phyloP scores from a whole-genome alignment of 2,888 invertebrate genomes.

The Campoplex capitator region DNA sequence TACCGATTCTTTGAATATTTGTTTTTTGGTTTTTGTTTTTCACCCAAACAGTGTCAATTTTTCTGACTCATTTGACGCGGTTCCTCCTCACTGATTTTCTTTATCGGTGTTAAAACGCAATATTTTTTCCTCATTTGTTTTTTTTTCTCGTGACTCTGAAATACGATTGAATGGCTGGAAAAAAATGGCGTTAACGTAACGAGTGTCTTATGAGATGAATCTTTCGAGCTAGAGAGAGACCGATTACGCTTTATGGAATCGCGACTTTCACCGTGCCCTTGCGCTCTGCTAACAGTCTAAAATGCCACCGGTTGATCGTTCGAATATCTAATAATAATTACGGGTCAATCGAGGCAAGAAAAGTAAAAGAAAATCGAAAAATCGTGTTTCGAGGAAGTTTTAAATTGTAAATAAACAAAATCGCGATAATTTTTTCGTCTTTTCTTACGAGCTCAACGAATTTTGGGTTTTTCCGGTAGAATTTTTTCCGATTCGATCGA shows the following conservation, averaged over 20 bases:
- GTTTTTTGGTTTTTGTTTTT: background rate
- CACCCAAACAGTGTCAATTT: background rate
- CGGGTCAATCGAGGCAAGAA: background rate
- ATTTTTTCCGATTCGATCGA: background rate
- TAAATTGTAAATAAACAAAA: too few species aligned
- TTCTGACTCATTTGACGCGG: background rate
- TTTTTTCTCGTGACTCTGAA: background rate
- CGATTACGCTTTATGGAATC: constrained; percentile 33
- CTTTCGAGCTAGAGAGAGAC: constrained; percentile 2
- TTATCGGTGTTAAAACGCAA: background rate
- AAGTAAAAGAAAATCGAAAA: background rate
- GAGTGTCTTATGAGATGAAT: constrained; percentile 19
- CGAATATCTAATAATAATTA: constrained; percentile 23
- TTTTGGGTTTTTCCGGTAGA: too few species aligned
- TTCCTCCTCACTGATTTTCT: background rate
- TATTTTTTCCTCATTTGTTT: background rate
- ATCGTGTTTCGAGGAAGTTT: too few species aligned
- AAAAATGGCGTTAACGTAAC: background rate
- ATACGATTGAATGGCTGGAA: background rate
- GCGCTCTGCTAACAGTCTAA: constrained; percentile 11
- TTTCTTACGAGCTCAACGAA: too few species aligned
- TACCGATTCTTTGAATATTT: background rate
- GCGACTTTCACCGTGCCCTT: constrained; percentile 63
- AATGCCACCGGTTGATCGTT: background rate
- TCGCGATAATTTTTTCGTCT: too few species aligned